Evolutionary conservation across 2,113 vertebrate genomes (phyloP).

Genomic region (Hippolais icterina): DNA sequence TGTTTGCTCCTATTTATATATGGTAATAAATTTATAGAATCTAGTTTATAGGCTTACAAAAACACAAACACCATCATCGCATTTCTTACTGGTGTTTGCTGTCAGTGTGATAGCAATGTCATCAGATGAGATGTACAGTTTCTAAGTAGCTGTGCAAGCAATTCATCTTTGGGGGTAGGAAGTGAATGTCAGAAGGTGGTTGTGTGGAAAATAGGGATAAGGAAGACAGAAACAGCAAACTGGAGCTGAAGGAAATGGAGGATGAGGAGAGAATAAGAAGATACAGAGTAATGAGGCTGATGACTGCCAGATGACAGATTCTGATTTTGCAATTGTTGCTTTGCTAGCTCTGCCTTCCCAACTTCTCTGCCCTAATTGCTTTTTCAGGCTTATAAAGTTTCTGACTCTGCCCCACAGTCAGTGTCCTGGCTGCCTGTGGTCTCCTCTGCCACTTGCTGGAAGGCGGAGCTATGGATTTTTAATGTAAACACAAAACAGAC

Average conservation of each 20-base stretch:
- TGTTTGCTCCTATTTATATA: slow-evolving; percentile 38
- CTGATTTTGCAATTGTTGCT: not conserved
- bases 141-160: not conserved
- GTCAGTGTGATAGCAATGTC: not conserved
- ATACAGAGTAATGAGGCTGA: not conserved
- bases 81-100: slow-evolving; percentile 3
- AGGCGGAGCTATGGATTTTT: not conserved
- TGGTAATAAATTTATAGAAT: slow-evolving; percentile 32
- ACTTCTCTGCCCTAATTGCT: not conserved
- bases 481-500: not conserved
- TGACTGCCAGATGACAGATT: not conserved
- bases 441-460: not conserved
- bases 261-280: not conserved
- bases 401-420: not conserved
- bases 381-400: not conserved
- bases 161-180: not conserved
- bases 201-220: not conserved
- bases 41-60: slow-evolving; percentile 25
- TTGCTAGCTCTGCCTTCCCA: not conserved
- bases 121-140: not conserved
- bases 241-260: not conserved
- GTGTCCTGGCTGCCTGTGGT: not conserved
- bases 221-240: not conserved
- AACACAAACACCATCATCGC: not conserved
- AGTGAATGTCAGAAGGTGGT: not conserved